Conservation (phyloP, 2,797 vertebrate genomes). For the Gymnoscopelus microlampas region DNA sequence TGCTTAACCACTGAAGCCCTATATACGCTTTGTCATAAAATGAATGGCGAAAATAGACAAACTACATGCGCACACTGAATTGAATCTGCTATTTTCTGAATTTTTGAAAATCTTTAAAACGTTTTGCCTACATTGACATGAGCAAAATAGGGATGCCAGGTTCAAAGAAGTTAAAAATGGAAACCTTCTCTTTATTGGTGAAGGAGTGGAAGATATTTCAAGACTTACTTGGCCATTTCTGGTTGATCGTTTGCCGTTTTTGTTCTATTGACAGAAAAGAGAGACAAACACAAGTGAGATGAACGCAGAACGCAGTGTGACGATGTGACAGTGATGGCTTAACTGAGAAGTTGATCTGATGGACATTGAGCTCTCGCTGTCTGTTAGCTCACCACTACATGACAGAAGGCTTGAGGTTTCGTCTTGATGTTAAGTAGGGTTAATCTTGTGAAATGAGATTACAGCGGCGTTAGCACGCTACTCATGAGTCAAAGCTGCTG, state of each 20-base stretch:
- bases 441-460: conserved; percentile 72
- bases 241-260: conserved; percentile 3
- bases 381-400: conserved; percentile 6
- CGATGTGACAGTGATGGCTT: not conserved
- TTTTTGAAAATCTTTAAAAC: no score
- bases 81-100: no score
- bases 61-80: no score
- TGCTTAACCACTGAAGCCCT: no score
- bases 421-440: conserved; percentile 29
- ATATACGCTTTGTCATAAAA: no score
- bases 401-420: conserved; percentile 35
- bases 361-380: conserved; percentile 18
- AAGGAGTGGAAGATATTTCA: not conserved
- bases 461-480: conserved; percentile 32
- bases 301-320: not conserved
- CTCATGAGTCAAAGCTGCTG: conserved; percentile 32
- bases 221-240: conserved; percentile 79
- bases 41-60: no score
- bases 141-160: no score
- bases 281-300: not conserved
- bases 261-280: conserved; percentile 46
- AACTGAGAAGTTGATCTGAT: conserved; percentile 20
- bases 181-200: not conserved
- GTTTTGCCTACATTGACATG: no score
- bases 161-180: not conserved